phyloP scores from a whole-genome alignment of 2,797 vertebrate species.

The Sebastes goodei region DNA sequence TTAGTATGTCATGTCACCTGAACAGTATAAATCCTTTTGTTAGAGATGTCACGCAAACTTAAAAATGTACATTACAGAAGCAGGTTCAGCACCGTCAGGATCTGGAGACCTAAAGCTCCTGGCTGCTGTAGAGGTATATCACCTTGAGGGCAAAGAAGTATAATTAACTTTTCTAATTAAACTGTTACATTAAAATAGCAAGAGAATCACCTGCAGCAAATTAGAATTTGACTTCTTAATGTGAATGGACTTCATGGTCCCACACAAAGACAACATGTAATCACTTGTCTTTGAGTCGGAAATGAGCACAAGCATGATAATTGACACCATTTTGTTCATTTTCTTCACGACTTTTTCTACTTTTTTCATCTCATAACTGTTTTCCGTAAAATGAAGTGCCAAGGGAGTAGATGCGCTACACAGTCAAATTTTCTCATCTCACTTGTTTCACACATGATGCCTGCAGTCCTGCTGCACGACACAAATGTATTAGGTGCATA shows the following conservation, averaged over 20 bases:
- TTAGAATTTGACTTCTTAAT: conserved; percentile 38
- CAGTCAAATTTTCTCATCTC: conserved; percentile 23
- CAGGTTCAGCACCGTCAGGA: not conserved
- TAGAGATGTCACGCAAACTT: not conserved
- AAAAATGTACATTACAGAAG: not conserved
- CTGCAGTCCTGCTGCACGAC: not conserved
- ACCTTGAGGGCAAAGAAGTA: conserved; percentile 34
- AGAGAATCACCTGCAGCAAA: conserved; percentile 56
- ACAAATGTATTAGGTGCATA: not conserved
- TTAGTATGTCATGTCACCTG: conserved; percentile 2
- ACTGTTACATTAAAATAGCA: conserved; percentile 45
- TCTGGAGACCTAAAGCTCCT: not conserved
- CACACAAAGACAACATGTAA: conserved; percentile 40
- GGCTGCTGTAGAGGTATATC: not conserved
- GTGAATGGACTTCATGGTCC: conserved; percentile 40
- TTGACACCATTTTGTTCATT: conserved; percentile 41
- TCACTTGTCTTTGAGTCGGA: conserved; percentile 37
- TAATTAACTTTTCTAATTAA: conserved; percentile 72
- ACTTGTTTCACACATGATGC: conserved; percentile 4
- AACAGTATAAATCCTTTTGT: not conserved
- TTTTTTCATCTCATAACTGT: not conserved
- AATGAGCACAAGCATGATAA: conserved; percentile 18
- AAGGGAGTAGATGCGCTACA: conserved; percentile 5
- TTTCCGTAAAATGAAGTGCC: conserved; percentile 26
- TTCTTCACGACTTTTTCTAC: not conserved